Evolutionary conservation across 1,140 invertebrate species (phyloP), one percentile per base, ranked within the genome.

Genomic region (Nephila pilipes): DNA sequence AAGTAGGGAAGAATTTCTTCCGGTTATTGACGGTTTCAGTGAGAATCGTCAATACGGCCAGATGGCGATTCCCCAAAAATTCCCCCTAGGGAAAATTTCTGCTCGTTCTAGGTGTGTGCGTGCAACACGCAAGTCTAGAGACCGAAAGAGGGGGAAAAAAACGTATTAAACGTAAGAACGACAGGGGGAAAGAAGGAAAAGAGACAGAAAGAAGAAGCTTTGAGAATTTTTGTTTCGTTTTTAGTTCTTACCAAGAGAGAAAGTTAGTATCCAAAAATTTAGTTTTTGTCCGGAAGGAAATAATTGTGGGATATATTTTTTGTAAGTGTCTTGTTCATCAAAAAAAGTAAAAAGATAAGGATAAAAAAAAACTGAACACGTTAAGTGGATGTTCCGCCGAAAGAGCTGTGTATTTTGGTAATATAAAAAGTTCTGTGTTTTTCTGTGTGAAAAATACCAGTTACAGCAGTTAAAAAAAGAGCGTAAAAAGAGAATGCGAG

Each of bases 21-120:
- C 36, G 79, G 55, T 92, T 81, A 92, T 92, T 92, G 90, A 92
- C 79, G 81, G 80, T 85, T 85, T 92, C 80, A 69, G 18, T 92
- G 58, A 25, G 81, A 90, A 83, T 60, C 89, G 90, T 46, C 90
- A 69, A 54, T 69, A 32, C 12, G 75, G 29, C 54, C 79, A 85
- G 90, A 81, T 83, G 79, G 55, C 25, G 20, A 85, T 85, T 85
- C 63, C 81, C 46, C 54, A 38, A 90, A 69, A 90, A 80, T 90
- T 90, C 69, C 80, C 89, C 89, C 89, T 16, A 58, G 75, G 65
- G 88, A 80, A 90, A 57, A 79, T 32, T 83, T 91, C 58, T 10
- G 80, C 55, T 63, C 89, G 16, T 54, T n/a, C 65, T 20, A 79
- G 20, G 25, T 32, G n/a, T 63, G 32, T 63, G 75, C 89, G 79